phyloP scores from a whole-genome alignment of 2,888 invertebrate species.

The Listrodromus nycthemerus region DNA sequence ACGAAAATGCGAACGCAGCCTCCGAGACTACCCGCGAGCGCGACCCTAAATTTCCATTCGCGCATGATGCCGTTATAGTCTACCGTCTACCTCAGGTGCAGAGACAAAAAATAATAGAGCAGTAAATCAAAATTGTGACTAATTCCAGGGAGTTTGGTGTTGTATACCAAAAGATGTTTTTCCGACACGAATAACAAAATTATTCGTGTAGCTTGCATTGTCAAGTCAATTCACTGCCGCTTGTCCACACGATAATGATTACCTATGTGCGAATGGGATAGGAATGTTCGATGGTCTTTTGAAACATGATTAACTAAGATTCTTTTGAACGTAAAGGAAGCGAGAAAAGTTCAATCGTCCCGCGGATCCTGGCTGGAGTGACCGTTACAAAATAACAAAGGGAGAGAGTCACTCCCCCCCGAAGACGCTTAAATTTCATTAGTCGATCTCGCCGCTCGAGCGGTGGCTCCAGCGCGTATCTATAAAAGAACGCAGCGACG shows the following conservation, averaged over 20 bases:
- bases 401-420: not conserved
- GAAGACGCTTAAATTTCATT: constrained; percentile 17
- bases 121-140: not conserved
- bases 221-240: not conserved
- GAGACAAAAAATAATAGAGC: not conserved
- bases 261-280: not conserved
- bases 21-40: not conserved
- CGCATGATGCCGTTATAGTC: not conserved
- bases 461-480: not conserved
- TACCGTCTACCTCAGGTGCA: not conserved
- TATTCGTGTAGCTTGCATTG: not conserved
- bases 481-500: constrained; percentile 37
- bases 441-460: not conserved
- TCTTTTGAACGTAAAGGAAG: constrained; percentile 3
- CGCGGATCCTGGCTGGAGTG: not conserved
- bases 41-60: not conserved
- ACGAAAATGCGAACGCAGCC: constrained; percentile 7
- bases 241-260: not conserved
- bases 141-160: not conserved
- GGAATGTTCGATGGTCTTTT: not conserved
- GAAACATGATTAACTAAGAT: constrained; percentile 22
- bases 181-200: not conserved
- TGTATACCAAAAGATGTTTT: not conserved
- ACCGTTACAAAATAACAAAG: not conserved
- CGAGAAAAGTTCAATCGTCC: constrained; percentile 8